A percentile compares a stretch with the other conserved stretches of the same genome.
phyloP scores from a whole-genome alignment of 2,888 invertebrate genomes.

The Odontocerum albicorne region DNA sequence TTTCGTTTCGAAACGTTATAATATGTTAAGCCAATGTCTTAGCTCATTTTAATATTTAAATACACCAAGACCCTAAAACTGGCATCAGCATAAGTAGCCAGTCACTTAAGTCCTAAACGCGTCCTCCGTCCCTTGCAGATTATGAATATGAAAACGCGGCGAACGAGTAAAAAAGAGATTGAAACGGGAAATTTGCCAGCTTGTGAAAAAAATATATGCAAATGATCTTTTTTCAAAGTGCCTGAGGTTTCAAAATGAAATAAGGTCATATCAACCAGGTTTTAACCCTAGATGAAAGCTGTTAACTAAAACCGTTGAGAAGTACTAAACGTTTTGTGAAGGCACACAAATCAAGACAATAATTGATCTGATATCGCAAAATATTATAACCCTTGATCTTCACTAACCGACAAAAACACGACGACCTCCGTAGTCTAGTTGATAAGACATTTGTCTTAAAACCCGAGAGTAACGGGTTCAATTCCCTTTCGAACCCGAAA shows the following conservation, averaged over 20 bases:
- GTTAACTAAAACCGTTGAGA: neutral
- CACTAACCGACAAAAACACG: too few species aligned
- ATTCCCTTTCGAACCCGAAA: too few species aligned
- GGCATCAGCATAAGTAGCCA: slow-evolving; percentile 31
- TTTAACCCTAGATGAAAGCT: neutral
- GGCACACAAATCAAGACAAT: neutral
- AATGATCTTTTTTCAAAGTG: too few species aligned
- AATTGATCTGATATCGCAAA: too few species aligned
- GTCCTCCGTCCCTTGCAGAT: neutral
- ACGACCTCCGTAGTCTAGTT: too few species aligned
- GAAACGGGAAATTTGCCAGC: too few species aligned
- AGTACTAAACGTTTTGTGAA: neutral
- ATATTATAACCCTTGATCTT: too few species aligned
- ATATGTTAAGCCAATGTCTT: slow-evolving; percentile 2
- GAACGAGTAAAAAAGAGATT: slow-evolving; percentile 3
- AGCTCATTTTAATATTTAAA: slow-evolving; percentile 35
- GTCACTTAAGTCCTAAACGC: slow-evolving; percentile 18
- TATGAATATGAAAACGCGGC: neutral
- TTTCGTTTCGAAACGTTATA: neutral
- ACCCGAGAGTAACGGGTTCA: too few species aligned
- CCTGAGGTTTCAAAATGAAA: neutral
- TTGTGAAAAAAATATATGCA: too few species aligned
- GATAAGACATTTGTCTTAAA: too few species aligned
- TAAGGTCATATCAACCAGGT: neutral
- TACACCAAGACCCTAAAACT: slow-evolving; percentile 24